phyloP scores from a whole-genome alignment of 1,140 invertebrate genomes.

The Drosophila ohnishii region DNA sequence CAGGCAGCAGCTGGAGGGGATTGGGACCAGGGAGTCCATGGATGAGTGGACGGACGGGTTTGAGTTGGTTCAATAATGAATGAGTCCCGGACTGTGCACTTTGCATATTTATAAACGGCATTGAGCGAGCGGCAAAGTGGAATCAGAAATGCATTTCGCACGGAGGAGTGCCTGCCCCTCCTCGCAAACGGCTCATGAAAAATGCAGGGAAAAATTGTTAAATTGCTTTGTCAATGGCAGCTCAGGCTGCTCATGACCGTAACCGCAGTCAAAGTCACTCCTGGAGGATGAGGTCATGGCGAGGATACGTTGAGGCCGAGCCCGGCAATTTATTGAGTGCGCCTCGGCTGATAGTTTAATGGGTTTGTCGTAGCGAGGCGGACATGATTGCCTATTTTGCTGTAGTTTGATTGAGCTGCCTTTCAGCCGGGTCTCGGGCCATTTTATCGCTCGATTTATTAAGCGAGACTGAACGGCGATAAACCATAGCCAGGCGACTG shows the following conservation, averaged over 20 bases:
- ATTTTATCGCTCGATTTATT: constrained; percentile 62
- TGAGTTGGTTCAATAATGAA: constrained; percentile 52
- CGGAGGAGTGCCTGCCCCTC: not conserved
- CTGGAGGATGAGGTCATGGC: constrained; percentile 37
- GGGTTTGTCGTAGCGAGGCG: constrained; percentile 38
- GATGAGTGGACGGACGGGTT: constrained; percentile 21
- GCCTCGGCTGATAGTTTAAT: constrained; percentile 52
- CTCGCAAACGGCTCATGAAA: constrained; percentile 37
- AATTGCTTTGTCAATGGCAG: constrained; percentile 60
- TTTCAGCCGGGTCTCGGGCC: constrained; percentile 30
- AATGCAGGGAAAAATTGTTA: constrained; percentile 52
- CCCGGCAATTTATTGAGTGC: constrained; percentile 45
- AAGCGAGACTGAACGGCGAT: constrained; percentile 44
- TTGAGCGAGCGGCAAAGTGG: constrained; percentile 29
- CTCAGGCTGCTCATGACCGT: constrained; percentile 40
- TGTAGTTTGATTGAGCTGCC: constrained; percentile 50
- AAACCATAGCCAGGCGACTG: constrained; percentile 48
- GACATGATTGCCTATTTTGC: constrained; percentile 50
- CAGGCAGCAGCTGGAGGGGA: constrained; percentile 2
- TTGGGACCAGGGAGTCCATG: constrained; percentile 3
- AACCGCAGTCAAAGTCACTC: constrained; percentile 34
- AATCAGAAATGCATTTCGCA: constrained; percentile 42
- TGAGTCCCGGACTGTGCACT: constrained; percentile 46
- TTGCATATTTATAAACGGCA: constrained; percentile 58
- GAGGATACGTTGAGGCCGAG: constrained; percentile 1